Evolutionary conservation across 2,888 invertebrate genomes (phyloP), one percentile per base, ranked within the genome.

Genomic region (Sussaba pulchella): DNA sequence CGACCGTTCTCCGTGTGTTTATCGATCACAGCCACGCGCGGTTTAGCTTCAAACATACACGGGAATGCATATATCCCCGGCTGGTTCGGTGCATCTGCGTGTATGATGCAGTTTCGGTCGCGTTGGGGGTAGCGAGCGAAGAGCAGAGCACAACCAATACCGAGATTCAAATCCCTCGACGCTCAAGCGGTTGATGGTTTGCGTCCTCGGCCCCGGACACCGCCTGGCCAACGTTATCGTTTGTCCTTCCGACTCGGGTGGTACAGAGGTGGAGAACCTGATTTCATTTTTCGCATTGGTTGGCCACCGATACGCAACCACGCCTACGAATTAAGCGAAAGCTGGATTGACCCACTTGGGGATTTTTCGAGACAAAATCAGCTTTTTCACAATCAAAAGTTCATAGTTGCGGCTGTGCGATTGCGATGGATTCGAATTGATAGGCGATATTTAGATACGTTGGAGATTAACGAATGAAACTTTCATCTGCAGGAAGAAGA

Each of bases 1-100:
- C 75, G 81, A 74, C 73, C 74, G 73, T 50, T 74, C 41, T 63
- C 31, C 31, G 67, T 69, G 82, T 86, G 83, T 83, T 87, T 85
- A 85, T 78, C 80, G 76, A 77, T 50, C 79, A 78, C 79, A 78
- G 73, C 57, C 73, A 71, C 71, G 71, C 61, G 50, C 61, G 36
- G 67, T 72, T 72, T 73, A 47, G 61, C 78, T 52, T 74, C n/a
- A 61, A 66, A 81, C 59, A 14, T 67, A 14, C 67, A 64, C 57
- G 43, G 17, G 45, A 74, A 39, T 75, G 26, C 17, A 69, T 54
- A 45, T 4, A 17, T 70, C n/a, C 17, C 14, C 41, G 31, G 31
- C 9, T 57, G 10, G 21, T 10, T 10, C 21, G 9, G n/a, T 57
- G 31, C 12, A 41, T 21, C 14, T 50, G 61, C 50, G 39, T 54